Evolutionary conservation across 2,888 invertebrate genomes (phyloP).

Genomic region (Latrodectus elegans): DNA sequence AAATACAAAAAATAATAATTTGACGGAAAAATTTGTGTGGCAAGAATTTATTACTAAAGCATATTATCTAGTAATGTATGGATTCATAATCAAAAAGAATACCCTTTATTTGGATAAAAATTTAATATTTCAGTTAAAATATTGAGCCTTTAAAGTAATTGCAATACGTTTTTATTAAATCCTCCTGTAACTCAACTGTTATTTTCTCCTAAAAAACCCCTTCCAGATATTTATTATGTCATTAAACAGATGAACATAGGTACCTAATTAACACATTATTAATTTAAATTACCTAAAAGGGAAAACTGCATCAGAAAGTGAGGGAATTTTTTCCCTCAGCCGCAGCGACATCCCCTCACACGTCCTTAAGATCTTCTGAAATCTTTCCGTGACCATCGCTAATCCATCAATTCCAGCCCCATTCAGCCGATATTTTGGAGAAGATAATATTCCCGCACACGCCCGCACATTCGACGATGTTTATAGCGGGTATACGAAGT

Average conservation of each 20-base stretch:
- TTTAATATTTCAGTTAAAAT: too few relatives aligned
- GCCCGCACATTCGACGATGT: neutral
- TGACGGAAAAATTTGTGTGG: too few relatives aligned
- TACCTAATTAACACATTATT: slow-evolving; percentile 44
- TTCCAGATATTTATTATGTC: slow-evolving; percentile 20
- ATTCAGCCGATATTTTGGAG: slow-evolving; percentile 45
- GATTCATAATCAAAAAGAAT: too few relatives aligned
- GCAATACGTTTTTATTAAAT: neutral
- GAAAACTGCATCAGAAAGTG: slow-evolving; percentile 22
- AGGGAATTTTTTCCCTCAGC: neutral
- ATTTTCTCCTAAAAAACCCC: neutral
- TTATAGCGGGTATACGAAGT: too few relatives aligned
- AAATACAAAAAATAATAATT: too few relatives aligned
- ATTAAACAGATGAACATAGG: slow-evolving; percentile 15
- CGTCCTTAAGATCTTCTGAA: slow-evolving; percentile 4
- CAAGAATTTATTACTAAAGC: too few relatives aligned
- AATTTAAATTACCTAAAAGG: neutral
- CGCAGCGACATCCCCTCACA: neutral
- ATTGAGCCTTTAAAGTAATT: neutral
- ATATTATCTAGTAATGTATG: too few relatives aligned
- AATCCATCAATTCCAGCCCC: slow-evolving; percentile 44
- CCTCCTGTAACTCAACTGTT: neutral
- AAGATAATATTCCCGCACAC: slow-evolving; percentile 30
- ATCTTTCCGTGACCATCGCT: slow-evolving; percentile 41
- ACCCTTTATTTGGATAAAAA: too few relatives aligned